A percentile compares a stretch with the other conserved stretches of the same genome.
phyloP scores from a whole-genome alignment of 2,797 vertebrate genomes.

The Sciaenops ocellatus region DNA sequence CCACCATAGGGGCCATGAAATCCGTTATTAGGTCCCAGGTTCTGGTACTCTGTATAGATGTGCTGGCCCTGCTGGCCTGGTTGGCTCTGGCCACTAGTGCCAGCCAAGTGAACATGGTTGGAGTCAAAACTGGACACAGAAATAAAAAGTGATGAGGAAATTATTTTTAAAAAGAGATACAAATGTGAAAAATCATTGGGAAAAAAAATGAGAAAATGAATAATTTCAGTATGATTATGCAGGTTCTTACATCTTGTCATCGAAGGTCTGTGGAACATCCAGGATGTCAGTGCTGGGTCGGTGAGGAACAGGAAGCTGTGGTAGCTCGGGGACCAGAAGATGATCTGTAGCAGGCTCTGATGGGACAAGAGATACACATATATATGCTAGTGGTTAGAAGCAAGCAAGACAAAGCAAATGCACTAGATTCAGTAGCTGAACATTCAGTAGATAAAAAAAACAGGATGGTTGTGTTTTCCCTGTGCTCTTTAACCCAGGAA shows the following conservation, averaged over 20 bases:
- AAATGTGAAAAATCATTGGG: neutral
- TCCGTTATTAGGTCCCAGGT: slow-evolving; percentile 83
- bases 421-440: neutral
- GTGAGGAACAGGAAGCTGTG: slow-evolving; percentile 90
- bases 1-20: slow-evolving; percentile 62
- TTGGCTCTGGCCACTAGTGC: slow-evolving; percentile 87
- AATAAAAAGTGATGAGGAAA: neutral
- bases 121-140: slow-evolving; percentile 70
- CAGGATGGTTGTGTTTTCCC: neutral
- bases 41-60: slow-evolving; percentile 94
- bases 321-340: slow-evolving; percentile 87
- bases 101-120: slow-evolving; percentile 92
- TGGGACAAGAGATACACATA: slow-evolving; percentile 62
- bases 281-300: slow-evolving; percentile 88
- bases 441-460: neutral
- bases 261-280: slow-evolving; percentile 91
- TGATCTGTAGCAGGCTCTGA: slow-evolving; percentile 82
- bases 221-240: neutral
- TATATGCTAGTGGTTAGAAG: slow-evolving; percentile 66
- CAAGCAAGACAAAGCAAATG: slow-evolving; percentile 36
- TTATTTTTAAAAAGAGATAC: neutral
- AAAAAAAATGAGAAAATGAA: neutral
- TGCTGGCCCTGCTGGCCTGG: slow-evolving; percentile 91
- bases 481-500: neutral
- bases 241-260: slow-evolving; percentile 77